A percentile compares a stretch with the other conserved stretches of the same genome.
Evolutionary conservation across 2,888 invertebrate species (phyloP).

Genomic region (Leptopilina syphax): DNA sequence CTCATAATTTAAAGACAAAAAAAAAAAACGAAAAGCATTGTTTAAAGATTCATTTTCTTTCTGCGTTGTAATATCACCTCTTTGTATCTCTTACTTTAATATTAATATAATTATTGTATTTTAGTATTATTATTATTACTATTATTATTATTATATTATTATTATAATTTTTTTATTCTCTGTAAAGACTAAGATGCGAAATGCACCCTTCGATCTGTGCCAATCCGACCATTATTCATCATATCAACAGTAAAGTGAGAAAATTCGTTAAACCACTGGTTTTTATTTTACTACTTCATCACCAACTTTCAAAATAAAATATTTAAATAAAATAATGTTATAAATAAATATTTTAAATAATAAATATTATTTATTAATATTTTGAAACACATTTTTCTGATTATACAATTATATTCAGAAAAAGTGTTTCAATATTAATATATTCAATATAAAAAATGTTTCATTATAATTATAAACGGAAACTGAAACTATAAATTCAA

Average conservation of each 20-base stretch:
- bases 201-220: constrained; percentile 18
- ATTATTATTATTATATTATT: constrained; percentile 1
- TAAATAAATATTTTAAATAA: too few species aligned
- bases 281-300: background rate
- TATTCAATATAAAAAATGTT: too few species aligned
- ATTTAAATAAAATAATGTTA: too few species aligned
- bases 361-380: background rate
- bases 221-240: constrained; percentile 33
- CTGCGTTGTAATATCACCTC: constrained; percentile 22
- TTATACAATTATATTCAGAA: too few species aligned
- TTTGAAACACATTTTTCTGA: too few species aligned
- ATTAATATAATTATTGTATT: constrained; percentile 12
- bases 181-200: constrained; percentile 5
- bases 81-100: constrained; percentile 26
- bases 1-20: constrained; percentile 23
- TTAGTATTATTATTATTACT: constrained; percentile 11
- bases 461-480: too few species aligned
- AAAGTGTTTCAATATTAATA: too few species aligned
- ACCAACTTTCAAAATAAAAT: background rate
- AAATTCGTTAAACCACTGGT: constrained; percentile 15
- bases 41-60: constrained; percentile 22
- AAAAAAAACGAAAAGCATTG: constrained; percentile 4
- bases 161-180: background rate
- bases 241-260: constrained; percentile 22
- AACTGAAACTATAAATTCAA: too few species aligned